These are phyloP conservation scores for Lordiphosa clarofinis DNA, from an alignment of 1,140 invertebrate species.

Conservation along the genomic window DNA sequence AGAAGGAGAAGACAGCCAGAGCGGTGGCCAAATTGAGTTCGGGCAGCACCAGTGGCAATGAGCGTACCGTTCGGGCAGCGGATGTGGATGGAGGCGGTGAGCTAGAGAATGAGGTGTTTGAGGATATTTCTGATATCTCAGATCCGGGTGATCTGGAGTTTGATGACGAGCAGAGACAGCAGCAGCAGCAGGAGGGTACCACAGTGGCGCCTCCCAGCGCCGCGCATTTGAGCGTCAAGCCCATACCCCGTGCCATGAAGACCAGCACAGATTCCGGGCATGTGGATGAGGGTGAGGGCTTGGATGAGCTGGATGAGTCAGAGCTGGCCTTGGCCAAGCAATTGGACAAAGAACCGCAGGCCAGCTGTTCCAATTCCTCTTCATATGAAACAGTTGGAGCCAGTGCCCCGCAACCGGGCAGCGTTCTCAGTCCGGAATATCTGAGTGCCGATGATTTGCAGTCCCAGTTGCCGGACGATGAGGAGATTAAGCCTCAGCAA, in stretches of 20 bases:
- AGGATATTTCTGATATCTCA: constrained; percentile 78
- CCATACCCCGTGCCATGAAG: constrained; percentile 73
- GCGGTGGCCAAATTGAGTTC: constrained; percentile 84
- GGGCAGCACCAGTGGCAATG: constrained; percentile 80
- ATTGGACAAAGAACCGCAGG: constrained; percentile 14
- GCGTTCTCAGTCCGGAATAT: constrained; percentile 69
- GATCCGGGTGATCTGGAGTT: constrained; percentile 78
- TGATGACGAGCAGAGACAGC: constrained; percentile 80
- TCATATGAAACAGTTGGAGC: constrained; percentile 76
- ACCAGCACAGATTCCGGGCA: constrained; percentile 79
- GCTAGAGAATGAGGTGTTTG: constrained; percentile 78
- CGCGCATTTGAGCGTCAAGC: constrained; percentile 56
- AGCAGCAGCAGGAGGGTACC: too few species aligned
- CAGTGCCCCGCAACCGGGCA: constrained; percentile 28
- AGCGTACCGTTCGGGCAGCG: constrained; percentile 53
- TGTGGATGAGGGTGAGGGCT: constrained; percentile 77
- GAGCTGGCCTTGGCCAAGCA: not conserved
- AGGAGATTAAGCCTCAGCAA: constrained; percentile 29
- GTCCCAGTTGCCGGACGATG: constrained; percentile 48
- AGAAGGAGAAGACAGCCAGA: constrained; percentile 86
- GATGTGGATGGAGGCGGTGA: constrained; percentile 61
- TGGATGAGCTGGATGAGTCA: constrained; percentile 2
- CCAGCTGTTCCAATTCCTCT: constrained; percentile 70
- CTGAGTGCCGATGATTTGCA: constrained; percentile 72
- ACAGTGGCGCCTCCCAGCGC: constrained; percentile 13